Evolutionary conservation across 2,113 vertebrate species (phyloP).

Genomic region (Rissa tridactyla): DNA sequence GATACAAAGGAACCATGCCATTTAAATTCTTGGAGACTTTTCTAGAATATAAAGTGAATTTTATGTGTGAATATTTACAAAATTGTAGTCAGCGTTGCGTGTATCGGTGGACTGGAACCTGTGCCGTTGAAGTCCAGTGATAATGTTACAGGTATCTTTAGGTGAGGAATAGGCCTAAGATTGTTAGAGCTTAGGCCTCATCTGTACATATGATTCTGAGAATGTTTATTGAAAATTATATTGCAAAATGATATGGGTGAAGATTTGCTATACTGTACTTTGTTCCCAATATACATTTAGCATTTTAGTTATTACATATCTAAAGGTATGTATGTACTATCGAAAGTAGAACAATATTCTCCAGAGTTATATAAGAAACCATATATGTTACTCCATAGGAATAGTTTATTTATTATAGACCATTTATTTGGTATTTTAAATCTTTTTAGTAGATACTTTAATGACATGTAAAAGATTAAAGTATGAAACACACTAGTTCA

Average conservation of each 20-base stretch:
- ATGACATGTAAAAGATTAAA: background rate
- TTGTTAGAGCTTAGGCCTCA: background rate
- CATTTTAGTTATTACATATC: background rate
- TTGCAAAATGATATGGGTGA: background rate
- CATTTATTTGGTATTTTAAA: background rate
- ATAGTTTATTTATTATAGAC: background rate
- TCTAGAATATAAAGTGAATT: background rate
- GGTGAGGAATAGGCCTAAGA: background rate
- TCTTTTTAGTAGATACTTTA: background rate
- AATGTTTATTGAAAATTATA: background rate
- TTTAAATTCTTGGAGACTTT: background rate
- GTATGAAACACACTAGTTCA: background rate
- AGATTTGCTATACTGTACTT: background rate
- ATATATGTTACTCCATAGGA: background rate
- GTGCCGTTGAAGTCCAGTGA: background rate
- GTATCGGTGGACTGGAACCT: background rate
- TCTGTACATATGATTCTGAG: background rate
- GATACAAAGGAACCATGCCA: background rate
- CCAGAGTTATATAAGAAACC: background rate
- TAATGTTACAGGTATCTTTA: background rate
- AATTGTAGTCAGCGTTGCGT: background rate
- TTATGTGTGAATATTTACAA: background rate
- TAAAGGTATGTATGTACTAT: background rate
- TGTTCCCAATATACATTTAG: background rate
- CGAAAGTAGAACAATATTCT: background rate